Base-by-base conservation (phyloP, 1,140 invertebrate genomes). In the Drosophila santomea region DNA sequence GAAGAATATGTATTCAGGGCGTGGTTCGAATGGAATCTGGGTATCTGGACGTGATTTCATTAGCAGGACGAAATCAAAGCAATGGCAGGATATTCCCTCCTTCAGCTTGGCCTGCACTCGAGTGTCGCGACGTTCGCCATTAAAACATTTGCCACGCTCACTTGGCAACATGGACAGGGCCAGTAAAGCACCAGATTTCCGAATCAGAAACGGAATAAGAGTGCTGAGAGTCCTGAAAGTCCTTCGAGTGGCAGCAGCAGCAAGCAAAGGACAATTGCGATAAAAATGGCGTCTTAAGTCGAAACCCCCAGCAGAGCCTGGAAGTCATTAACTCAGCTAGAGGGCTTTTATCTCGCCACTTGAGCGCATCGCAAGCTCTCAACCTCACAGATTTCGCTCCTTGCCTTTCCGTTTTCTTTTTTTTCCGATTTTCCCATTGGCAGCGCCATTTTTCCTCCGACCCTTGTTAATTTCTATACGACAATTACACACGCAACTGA, bases 401-500 rank as follows among this genome's bases (percentile, higher is more conserved):
- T 36, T 36, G 11, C 36, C 38, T 41, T 41, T n/a, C 17, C 5
- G 2, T 41, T 41, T 28, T 17, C 12, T 50, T 35, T 6, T 35
- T 35, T 43, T 23, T 60, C 35, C 38, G 47, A 51, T 74, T 66
- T 66, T 68, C 63, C 67, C 80, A 78, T 79, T 82, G 67, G 68
- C 77, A 89, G 68, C 66, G 85, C 73, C 84, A 90, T 89, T 84
- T 84, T 72, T 84, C 58, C 57, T 25, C 20, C 11, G 15, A 54
- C 44, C 45, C 68, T 72, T 71, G 74, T 89, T 89, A 89, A 89
- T 90, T 89, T 90, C 85, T 74, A 55, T 71, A 63, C 72, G 47
- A 81, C 84, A 89, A 89, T 89, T 89, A 89, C 85, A 89, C 80
- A 89, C 80, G 61, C 85, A 84, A 74, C 85, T 89, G 84, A 89